Conservation (phyloP, 1,140 invertebrate genomes). For the Vanessa atalanta region DNA sequence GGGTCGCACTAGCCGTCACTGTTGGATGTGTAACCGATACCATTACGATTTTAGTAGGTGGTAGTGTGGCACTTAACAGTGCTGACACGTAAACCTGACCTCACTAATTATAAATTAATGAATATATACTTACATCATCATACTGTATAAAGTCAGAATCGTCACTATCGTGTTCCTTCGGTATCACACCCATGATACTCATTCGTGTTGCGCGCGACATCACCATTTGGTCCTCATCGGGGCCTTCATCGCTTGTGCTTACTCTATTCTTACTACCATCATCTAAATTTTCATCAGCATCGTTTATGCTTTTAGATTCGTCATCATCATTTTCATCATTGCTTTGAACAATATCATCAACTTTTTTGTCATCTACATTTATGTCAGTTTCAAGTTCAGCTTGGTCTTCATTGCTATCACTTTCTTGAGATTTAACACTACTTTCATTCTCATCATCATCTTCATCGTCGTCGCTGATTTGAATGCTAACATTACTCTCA, state of each 20-base stretch:
- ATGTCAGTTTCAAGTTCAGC: not conserved
- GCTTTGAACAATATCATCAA: constrained; percentile 7
- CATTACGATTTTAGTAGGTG: too few relatives aligned
- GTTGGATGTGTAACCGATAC: too few relatives aligned
- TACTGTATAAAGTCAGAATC: constrained; percentile 77
- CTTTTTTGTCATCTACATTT: constrained; percentile 24
- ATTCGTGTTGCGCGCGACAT: constrained; percentile 75
- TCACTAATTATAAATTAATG: not conserved
- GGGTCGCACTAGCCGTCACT: too few relatives aligned
- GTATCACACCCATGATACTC: constrained; percentile 76
- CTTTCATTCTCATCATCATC: constrained; percentile 30
- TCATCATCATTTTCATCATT: constrained; percentile 21
- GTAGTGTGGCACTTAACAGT: too few relatives aligned
- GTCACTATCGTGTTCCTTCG: constrained; percentile 67
- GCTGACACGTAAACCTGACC: too few relatives aligned
- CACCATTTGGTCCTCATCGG: constrained; percentile 68
- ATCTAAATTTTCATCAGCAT: constrained; percentile 20
- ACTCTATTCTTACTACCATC: constrained; percentile 22
- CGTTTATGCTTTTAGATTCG: constrained; percentile 15
- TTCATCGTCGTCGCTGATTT: constrained; percentile 33
- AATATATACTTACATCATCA: constrained; percentile 65
- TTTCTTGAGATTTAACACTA: not conserved
- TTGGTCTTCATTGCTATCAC: not conserved
- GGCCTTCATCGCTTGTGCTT: constrained; percentile 50
- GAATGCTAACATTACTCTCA: constrained; percentile 40